These are phyloP conservation scores for Macropodus opercularis DNA, from an alignment of 2,797 vertebrate genomes.

Conservation along the genomic window DNA sequence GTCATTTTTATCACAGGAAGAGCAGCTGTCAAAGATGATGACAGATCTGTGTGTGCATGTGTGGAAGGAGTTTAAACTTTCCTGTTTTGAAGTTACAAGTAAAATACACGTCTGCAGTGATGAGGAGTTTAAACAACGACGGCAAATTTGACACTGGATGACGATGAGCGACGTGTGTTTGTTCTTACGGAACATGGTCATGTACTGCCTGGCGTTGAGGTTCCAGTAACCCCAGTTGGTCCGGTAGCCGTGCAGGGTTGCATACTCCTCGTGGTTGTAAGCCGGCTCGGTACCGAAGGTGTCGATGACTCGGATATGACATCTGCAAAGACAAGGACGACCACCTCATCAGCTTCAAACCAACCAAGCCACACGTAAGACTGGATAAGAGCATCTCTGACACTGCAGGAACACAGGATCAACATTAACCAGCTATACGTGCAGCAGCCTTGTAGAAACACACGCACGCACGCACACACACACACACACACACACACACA, in stretches of 20 bases:
- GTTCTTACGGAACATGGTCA: constrained; percentile 99
- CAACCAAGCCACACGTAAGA: too few relatives aligned
- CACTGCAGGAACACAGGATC: too few relatives aligned
- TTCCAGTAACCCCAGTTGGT: constrained; percentile 99
- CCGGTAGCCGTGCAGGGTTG: constrained; percentile 91
- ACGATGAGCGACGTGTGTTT: too few relatives aligned
- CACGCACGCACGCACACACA: constrained; percentile 3
- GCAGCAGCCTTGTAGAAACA: too few relatives aligned
- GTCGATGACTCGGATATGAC: constrained; percentile 94
- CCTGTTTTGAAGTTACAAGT: constrained; percentile 19
- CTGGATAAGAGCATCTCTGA: too few relatives aligned
- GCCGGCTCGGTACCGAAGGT: constrained; percentile 96
- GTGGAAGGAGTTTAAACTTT: not conserved
- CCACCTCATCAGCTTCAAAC: not conserved
- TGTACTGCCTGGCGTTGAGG: constrained; percentile 93
- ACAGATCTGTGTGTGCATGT: constrained; percentile 15
- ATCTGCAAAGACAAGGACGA: constrained; percentile 77
- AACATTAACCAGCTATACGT: too few relatives aligned
- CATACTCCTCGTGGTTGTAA: constrained; percentile 96
- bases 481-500: constrained; percentile 4
- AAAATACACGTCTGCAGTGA: constrained; percentile 5
- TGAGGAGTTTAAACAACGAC: too few relatives aligned
- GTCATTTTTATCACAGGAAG: constrained; percentile 31
- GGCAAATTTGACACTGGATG: too few relatives aligned
- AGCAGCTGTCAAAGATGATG: constrained; percentile 30